Evolutionary conservation across 2,113 vertebrate species (phyloP).

Genomic region (Dasyprocta punctata): DNA sequence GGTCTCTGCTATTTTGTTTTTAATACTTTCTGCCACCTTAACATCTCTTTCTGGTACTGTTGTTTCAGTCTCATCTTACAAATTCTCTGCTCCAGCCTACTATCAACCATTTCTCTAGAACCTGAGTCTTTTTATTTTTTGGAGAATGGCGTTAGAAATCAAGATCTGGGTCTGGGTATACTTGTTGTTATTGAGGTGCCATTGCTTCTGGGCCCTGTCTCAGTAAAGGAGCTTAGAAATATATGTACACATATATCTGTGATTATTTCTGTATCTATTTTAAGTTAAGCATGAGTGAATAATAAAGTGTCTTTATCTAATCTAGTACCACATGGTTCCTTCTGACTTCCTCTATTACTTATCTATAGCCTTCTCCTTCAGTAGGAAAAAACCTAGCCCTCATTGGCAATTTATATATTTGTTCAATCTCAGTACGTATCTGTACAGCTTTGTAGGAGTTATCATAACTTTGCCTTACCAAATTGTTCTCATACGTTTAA

Average conservation of each 20-base stretch:
- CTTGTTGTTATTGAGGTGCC: background rate
- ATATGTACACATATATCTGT: background rate
- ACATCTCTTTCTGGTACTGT: background rate
- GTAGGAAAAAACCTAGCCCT: background rate
- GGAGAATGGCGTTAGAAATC: background rate
- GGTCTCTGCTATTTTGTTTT: background rate
- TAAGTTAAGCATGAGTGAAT: background rate
- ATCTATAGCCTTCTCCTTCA: background rate
- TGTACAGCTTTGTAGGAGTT: constrained; percentile 33
- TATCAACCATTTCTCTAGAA: background rate
- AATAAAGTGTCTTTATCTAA: background rate
- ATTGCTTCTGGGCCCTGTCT: constrained; percentile 5
- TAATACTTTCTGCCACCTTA: background rate
- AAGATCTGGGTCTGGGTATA: background rate
- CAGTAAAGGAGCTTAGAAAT: background rate
- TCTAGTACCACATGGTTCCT: background rate
- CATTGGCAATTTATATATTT: background rate
- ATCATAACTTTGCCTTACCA: background rate
- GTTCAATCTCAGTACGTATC: background rate
- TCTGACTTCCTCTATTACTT: background rate
- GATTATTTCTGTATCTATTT: background rate
- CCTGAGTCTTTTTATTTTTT: background rate
- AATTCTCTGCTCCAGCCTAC: background rate
- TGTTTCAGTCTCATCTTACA: background rate
- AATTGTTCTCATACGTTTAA: background rate